Conservation (phyloP, 2,797 vertebrate species). For the Apodemus agrarius region DNA sequence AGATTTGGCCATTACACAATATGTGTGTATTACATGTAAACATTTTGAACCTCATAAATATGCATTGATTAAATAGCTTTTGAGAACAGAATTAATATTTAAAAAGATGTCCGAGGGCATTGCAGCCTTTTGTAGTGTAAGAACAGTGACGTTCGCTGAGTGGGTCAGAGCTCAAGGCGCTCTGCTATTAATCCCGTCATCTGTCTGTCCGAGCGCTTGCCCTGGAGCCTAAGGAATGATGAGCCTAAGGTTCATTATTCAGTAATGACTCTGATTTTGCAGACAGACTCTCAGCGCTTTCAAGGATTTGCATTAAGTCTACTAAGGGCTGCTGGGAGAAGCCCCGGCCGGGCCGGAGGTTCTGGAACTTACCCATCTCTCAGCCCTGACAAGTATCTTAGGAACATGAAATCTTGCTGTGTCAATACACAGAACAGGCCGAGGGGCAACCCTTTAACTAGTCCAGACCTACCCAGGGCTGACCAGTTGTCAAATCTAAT, state of each 20-base stretch:
- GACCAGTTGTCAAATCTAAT: constrained; percentile 59
- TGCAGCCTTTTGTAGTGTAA: constrained; percentile 16
- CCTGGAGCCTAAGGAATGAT: neutral
- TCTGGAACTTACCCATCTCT: constrained; percentile 30
- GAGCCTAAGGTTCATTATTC: neutral
- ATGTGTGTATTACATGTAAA: neutral
- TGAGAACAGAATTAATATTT: neutral
- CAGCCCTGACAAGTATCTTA: neutral
- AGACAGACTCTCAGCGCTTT: neutral
- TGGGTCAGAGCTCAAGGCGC: neutral
- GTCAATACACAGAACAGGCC: neutral
- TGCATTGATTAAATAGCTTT: neutral
- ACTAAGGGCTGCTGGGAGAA: neutral
- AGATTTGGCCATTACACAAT: neutral
- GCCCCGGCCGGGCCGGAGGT: neutral
- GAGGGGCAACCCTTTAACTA: neutral
- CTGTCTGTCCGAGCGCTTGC: neutral
- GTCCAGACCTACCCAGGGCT: constrained; percentile 53
- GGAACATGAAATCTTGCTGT: neutral
- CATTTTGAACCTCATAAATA: neutral
- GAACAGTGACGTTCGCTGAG: neutral
- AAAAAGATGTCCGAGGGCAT: neutral
- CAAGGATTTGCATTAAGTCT: constrained; percentile 7
- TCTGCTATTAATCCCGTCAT: neutral
- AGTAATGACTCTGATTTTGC: neutral